Conservation (phyloP, 1,140 invertebrate species). For the Diabrotica undecimpunctata region DNA sequence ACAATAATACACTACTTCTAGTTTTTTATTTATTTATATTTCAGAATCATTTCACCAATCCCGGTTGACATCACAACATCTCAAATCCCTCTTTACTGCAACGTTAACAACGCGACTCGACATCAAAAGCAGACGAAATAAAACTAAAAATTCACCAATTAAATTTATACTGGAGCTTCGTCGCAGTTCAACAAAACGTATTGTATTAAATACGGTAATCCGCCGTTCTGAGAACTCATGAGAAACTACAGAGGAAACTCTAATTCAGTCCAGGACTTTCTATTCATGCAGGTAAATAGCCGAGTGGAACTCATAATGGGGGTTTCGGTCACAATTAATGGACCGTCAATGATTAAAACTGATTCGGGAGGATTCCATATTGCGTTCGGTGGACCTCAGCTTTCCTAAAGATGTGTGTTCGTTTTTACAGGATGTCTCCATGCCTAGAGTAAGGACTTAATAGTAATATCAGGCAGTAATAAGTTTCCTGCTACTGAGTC, state of each 20-base stretch:
- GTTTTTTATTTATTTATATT: too few species aligned
- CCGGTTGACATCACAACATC: too few species aligned
- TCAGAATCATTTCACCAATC: too few species aligned
- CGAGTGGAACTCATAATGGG: slow-evolving; percentile 18
- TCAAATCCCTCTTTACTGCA: not conserved
- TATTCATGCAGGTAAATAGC: slow-evolving; percentile 22
- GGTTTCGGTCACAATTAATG: slow-evolving; percentile 26
- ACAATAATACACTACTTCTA: too few species aligned
- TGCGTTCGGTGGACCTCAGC: not conserved
- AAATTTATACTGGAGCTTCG: not conserved
- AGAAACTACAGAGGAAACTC: slow-evolving; percentile 4
- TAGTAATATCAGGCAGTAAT: too few species aligned
- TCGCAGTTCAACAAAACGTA: slow-evolving; percentile 1
- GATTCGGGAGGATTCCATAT: slow-evolving; percentile 17
- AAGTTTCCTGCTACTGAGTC: too few species aligned
- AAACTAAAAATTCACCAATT: not conserved
- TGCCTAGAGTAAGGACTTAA: too few species aligned
- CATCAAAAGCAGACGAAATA: not conserved
- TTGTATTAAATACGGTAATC: not conserved
- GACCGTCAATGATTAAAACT: slow-evolving; percentile 26
- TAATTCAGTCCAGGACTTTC: not conserved
- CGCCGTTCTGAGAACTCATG: not conserved
- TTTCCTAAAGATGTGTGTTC: too few species aligned
- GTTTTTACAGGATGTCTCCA: too few species aligned
- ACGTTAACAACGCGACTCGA: not conserved